Percentiles rank a stretch among this genome's conserved stretches.
phyloP scores from a whole-genome alignment of 2,888 invertebrate genomes.

The Dryomyza anilis region DNA sequence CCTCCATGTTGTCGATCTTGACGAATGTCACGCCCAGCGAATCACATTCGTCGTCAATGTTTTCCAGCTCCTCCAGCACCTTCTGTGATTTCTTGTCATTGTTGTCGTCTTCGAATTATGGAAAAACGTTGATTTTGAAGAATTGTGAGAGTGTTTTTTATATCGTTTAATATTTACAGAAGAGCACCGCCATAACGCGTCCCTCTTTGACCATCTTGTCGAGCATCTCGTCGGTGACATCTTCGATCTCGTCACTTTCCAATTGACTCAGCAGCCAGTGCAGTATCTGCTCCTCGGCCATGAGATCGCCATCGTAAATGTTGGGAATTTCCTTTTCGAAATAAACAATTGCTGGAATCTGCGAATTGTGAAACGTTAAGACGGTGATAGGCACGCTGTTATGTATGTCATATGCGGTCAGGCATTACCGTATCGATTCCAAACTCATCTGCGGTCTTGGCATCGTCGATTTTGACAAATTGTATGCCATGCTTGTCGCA shows the following conservation, averaged over 20 bases:
- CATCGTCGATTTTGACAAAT: constrained; percentile 91
- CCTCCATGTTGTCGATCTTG: constrained; percentile 88
- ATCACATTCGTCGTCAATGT: constrained; percentile 93
- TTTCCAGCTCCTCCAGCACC: constrained; percentile 86
- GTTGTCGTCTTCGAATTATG: constrained; percentile 77
- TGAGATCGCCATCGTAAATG: constrained; percentile 88
- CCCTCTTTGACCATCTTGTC: constrained; percentile 87
- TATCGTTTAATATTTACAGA: constrained; percentile 69
- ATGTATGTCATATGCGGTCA: background rate
- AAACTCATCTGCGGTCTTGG: constrained; percentile 80
- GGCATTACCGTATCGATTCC: constrained; percentile 73
- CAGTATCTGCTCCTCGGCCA: constrained; percentile 86
- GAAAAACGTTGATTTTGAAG: background rate
- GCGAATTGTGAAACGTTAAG: constrained; percentile 25
- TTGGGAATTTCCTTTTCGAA: constrained; percentile 93
- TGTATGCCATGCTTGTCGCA: constrained; percentile 91
- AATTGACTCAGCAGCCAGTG: constrained; percentile 87
- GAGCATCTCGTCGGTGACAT: constrained; percentile 92
- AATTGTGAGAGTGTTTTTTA: constrained; percentile 5
- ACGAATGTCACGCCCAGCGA: constrained; percentile 87
- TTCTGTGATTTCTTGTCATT: constrained; percentile 86
- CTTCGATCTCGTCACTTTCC: constrained; percentile 92
- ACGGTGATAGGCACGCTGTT: background rate
- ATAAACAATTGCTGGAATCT: constrained; percentile 84
- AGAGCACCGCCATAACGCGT: constrained; percentile 85